Evolutionary conservation across 2,113 vertebrate genomes (phyloP), one percentile per base, ranked within the genome.

Genomic region (Vombatus ursinus): DNA sequence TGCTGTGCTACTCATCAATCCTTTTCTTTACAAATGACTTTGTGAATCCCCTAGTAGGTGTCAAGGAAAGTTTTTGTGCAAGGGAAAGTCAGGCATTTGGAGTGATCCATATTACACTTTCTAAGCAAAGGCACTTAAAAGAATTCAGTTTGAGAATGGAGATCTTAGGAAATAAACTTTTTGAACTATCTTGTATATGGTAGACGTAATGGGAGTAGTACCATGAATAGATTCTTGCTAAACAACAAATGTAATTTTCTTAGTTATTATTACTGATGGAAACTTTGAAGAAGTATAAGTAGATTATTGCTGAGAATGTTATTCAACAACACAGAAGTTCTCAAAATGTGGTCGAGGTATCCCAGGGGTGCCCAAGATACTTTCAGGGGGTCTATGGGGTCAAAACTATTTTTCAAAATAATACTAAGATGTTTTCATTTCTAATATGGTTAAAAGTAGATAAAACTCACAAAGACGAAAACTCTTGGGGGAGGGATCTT

Each of bases 11-110:
- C 9, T 96, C 90, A 91, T 54, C 90, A 95, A 93, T 54, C 92
- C 37, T 98, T 97, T 50, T 5, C 96, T 96, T 96, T 50, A 10
- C 31, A 95, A 97, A 57, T 68, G 50, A 77, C 44, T 19, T 92
- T 93, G 94, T 16, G 89, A 95, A 77, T 77, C 19, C 23, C 84
- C 89, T 9, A 95, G 92, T 94, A 94, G 96, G 91, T 96, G 52
- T 89, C n/a, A 94, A 94, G 90, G 53, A 37, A 61, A 52, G 90
- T 89, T 54, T 95, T 92, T 51, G 47, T 28, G 61, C 92, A 90
- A 54, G 92, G 90, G 77, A 90, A 57, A 93, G n/a, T 51, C 96
- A 97, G 91, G 47, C 92, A 95, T 48, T 94, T 31, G 16, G 90
- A 53, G 89, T 47, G 54, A 93, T 93, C 53, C 94, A 91, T 44